Evolutionary conservation across 2,113 vertebrate species (phyloP), one percentile per base, ranked within the genome.

Genomic region (Arvicanthis niloticus): DNA sequence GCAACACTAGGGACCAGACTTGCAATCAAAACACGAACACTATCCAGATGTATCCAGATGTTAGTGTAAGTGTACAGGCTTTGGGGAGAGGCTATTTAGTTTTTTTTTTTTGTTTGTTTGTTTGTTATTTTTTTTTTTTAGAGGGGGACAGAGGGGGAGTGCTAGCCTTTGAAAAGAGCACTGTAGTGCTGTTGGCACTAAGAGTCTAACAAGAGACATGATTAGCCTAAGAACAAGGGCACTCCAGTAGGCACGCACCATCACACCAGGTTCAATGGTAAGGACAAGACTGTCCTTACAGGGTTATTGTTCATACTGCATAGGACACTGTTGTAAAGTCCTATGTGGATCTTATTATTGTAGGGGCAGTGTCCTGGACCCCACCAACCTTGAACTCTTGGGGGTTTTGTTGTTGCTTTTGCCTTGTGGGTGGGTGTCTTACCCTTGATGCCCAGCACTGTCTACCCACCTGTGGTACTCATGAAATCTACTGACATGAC

Each of bases 121-220:
- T 21, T 53, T 8, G 53, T 12, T n/a, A n/a, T n/a, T 48, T 5
- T 51, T 12, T 53, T 53, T 53, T 53, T 53, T 53, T 2, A 53
- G 62, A 24, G 62, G 8, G 60, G 60, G 60, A 12, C 15, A 77
- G n/a, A 53, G 29, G 7, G 7, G 13, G 2, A 90, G 21, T 10
- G 75, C 29, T 13, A 51, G 4, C n/a, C 68, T 70, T 31, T 85
- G 62, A 65, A 58, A 58, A 40, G 45, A 89, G 34, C 5, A 48
- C 29, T 3, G 16, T 7, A 0, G 37, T 17, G 31, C 22, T 2
- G 0, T 40, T 17, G 65, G 26, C 13, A 42, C 2, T 42, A n/a
- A 60, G 58, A 24, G 51, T 48, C 42, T 58, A 78, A n/a, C 24
- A 58, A 48, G 65, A 70, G 85, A 70, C 19, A 15, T 15, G 51